Conservation (phyloP, 2,113 vertebrate species). For the Potamarius usumacintae region DNA sequence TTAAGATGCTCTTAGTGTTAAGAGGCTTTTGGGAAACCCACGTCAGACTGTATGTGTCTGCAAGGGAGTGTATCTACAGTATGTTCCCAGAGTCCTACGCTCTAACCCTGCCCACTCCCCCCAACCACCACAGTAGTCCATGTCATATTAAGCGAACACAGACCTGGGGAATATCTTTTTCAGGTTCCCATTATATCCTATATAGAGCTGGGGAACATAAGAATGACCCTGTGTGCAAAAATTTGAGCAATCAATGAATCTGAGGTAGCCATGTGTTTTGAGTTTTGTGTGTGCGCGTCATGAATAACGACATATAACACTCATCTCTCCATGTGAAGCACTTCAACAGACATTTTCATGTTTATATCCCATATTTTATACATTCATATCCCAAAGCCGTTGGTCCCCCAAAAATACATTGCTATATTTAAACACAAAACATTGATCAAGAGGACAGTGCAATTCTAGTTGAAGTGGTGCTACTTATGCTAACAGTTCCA, state of each 20-base stretch:
- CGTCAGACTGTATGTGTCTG: too few relatives aligned
- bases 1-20: too few relatives aligned
- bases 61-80: too few relatives aligned
- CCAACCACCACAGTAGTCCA: too few relatives aligned
- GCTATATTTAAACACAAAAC: constrained; percentile 61
- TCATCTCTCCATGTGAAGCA: constrained; percentile 44
- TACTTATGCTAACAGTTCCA: constrained; percentile 56
- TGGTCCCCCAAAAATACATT: constrained; percentile 76
- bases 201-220: too few relatives aligned
- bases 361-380: constrained; percentile 57
- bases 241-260: not conserved
- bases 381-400: constrained; percentile 60
- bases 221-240: not conserved
- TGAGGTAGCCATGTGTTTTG: not conserved
- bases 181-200: too few relatives aligned
- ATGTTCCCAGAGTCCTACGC: too few relatives aligned
- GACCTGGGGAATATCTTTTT: too few relatives aligned
- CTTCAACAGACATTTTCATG: constrained; percentile 54
- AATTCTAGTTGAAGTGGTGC: constrained; percentile 58
- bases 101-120: too few relatives aligned
- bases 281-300: constrained; percentile 30
- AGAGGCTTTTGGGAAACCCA: too few relatives aligned
- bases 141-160: too few relatives aligned
- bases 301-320: constrained; percentile 49
- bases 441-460: constrained; percentile 56